phyloP scores from a whole-genome alignment of 2,113 vertebrate species.

The Planiliza haematocheilus region DNA sequence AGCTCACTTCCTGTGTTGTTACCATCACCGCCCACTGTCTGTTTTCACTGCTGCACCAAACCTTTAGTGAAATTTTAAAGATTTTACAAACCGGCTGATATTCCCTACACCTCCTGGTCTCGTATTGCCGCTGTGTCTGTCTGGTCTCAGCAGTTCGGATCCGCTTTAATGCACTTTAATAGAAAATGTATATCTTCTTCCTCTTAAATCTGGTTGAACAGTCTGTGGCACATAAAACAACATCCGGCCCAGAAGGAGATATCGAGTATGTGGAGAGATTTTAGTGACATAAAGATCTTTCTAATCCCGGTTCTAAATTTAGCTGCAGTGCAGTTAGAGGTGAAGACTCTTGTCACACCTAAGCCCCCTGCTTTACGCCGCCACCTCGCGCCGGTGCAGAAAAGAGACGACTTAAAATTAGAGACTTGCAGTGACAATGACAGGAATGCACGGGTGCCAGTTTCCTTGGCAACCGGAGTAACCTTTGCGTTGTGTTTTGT shows the following conservation, averaged over 20 bases:
- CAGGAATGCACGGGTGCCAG: slow-evolving; percentile 18
- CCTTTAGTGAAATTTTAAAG: slow-evolving; percentile 10
- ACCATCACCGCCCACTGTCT: slow-evolving; percentile 42
- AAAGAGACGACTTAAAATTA: slow-evolving; percentile 25
- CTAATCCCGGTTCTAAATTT: slow-evolving; percentile 32
- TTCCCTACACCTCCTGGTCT: too few relatives aligned
- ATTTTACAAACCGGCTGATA: background rate
- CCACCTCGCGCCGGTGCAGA: background rate
- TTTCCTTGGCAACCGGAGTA: slow-evolving; percentile 29
- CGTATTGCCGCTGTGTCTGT: too few relatives aligned
- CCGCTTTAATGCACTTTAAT: too few relatives aligned
- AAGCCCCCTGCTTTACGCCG: slow-evolving; percentile 35
- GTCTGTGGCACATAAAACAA: too few relatives aligned
- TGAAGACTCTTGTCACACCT: slow-evolving; percentile 30
- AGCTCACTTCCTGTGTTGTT: slow-evolving; percentile 52
- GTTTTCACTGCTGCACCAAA: slow-evolving; percentile 30
- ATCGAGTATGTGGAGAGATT: too few relatives aligned
- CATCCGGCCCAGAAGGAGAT: too few relatives aligned
- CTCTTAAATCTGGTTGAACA: too few relatives aligned
- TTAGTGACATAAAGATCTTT: slow-evolving; percentile 9
- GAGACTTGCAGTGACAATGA: slow-evolving; percentile 20
- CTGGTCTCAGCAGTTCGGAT: too few relatives aligned
- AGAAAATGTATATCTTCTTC: too few relatives aligned
- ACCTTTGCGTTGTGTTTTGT: too few relatives aligned
- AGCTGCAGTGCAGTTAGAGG: slow-evolving; percentile 4